Evolutionary conservation across 2,888 invertebrate genomes (phyloP), one percentile per base, ranked within the genome.

Genomic region (Synergus japonicus): DNA sequence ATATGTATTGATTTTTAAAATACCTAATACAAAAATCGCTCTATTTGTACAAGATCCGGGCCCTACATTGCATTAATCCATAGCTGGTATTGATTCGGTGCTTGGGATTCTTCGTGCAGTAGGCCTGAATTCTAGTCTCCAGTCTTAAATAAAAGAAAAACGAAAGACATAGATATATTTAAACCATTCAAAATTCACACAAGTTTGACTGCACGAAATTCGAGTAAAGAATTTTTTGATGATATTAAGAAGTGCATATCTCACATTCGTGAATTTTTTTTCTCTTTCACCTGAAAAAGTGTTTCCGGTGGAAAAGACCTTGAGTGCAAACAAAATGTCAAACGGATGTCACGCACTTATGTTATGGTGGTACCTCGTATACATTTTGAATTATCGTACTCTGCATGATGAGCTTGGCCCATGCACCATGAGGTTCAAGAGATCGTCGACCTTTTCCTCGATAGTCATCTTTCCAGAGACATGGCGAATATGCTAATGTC

Each of bases 291-390:
- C 54, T 54, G 54, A 54, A 13, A 60, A 60, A 22, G 60, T 60
- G 22, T 60, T 60, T 60, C 60, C 60, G 22, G 60, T 22, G 22
- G 9, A 54, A n/a, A 54, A 9, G 22, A 12, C 22, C 12, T 12
- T 60, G 18, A 22, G 18, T 60, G 12, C 5, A 2, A 37, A 37
- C 15, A 54, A 54, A 54, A 49, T 37, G 29, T 73, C 49, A 54
- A 73, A 73, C 73, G 73, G 73, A 73, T 73, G 73, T 73, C 73
- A 73, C 54, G 73, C 54, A 73, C 73, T 73, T 73, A n/a, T 46
- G n/a, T 73, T 54, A 54, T 69, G 69, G 46, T 49, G 12, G 37
- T 49, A 73, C 29, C 54, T 54, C 54, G 29, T 37, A 10, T 41
- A 73, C 54, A 49, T 73, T 73, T 73, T 37, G 54, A 73, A 49